Conservation (phyloP, 2,113 vertebrate genomes). For the Mastomys coucha region DNA sequence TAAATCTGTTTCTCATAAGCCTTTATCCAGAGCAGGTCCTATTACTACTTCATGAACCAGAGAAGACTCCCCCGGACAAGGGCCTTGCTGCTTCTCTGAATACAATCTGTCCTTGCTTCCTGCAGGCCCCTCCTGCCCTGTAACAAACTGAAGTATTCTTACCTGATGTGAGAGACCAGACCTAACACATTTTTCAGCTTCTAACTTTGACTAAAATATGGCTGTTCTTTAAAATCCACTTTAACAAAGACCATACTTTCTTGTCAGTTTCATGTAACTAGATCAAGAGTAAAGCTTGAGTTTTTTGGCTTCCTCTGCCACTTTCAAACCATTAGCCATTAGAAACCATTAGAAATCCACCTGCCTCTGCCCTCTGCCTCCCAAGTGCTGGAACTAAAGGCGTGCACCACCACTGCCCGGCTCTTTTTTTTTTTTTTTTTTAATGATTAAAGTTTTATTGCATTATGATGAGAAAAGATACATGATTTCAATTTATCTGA, state of each 20-base stretch:
- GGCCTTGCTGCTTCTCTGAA: neutral
- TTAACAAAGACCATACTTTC: neutral
- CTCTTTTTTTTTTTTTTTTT: no score
- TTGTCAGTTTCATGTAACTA: neutral
- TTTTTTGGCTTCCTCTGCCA: constrained; percentile 14
- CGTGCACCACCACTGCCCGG: no score
- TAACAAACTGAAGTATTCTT: neutral
- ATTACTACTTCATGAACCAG: neutral
- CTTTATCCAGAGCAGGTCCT: neutral
- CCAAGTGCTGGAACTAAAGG: no score
- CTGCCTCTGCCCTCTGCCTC: no score
- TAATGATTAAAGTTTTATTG: no score
- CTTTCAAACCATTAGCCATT: constrained; percentile 10
- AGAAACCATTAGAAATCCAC: neutral
- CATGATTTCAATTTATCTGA: no score
- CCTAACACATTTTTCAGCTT: neutral
- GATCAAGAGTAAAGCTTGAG: neutral
- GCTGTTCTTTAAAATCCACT: neutral
- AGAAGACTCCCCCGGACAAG: neutral
- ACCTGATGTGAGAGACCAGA: neutral
- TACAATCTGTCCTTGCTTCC: neutral
- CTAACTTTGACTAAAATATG: neutral
- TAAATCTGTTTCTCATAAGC: neutral
- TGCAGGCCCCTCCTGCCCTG: neutral
- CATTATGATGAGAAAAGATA: no score